Conservation (phyloP, 2,113 vertebrate species). For the Mesoclemmys tuberculata region DNA sequence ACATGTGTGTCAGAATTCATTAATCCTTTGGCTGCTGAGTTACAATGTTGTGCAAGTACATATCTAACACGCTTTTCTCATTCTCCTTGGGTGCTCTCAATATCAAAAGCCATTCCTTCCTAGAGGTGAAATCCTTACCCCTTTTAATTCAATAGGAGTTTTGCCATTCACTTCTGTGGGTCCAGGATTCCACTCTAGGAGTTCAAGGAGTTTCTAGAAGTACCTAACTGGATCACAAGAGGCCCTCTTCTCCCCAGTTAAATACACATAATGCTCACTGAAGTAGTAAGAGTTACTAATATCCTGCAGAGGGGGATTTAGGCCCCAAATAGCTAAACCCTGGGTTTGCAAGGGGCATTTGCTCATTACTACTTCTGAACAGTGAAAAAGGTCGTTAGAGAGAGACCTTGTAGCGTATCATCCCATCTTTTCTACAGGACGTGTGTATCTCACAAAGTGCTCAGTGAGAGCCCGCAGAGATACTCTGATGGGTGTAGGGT, state of each 20-base stretch:
- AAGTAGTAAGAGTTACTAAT: neutral
- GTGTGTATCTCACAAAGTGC: neutral
- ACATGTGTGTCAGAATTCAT: neutral
- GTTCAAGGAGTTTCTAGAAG: neutral
- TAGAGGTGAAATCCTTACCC: neutral
- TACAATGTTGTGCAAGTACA: neutral
- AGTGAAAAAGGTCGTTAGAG: too few relatives aligned
- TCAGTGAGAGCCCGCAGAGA: neutral
- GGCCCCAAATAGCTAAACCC: neutral
- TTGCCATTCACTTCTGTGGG: neutral
- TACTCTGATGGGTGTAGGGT: neutral
- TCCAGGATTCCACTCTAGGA: neutral
- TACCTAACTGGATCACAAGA: neutral
- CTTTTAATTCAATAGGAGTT: neutral
- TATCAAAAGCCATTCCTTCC: neutral
- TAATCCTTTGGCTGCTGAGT: neutral
- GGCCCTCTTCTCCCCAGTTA: neutral
- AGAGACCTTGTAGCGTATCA: neutral
- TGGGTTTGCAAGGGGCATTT: neutral
- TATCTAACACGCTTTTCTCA: neutral
- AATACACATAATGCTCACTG: neutral
- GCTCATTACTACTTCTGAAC: neutral
- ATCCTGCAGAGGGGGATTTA: neutral
- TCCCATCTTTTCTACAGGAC: neutral
- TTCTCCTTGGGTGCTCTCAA: neutral